phyloP scores from a whole-genome alignment of 2,113 vertebrate species.

The Conger conger region DNA sequence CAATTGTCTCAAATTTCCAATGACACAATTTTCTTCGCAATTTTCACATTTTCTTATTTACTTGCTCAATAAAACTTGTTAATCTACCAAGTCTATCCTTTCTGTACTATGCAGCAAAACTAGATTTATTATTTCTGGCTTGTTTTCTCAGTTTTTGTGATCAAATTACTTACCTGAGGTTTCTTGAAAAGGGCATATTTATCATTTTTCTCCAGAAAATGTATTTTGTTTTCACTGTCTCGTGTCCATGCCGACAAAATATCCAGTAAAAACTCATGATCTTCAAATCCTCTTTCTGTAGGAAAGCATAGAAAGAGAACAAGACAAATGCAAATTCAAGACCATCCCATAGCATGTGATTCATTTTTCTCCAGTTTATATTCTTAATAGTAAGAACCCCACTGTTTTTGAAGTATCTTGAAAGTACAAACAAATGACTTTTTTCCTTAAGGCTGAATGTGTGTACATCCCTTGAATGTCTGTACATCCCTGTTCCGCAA shows the following conservation, averaged over 20 bases:
- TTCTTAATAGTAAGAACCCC: too few relatives aligned
- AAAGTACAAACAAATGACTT: too few relatives aligned
- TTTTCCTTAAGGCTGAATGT: background rate
- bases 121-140: background rate
- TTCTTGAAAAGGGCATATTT: constrained; percentile 95
- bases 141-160: background rate
- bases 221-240: constrained; percentile 89
- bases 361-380: background rate
- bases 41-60: too few relatives aligned
- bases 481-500: too few relatives aligned
- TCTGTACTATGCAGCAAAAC: background rate
- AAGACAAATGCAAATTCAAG: background rate
- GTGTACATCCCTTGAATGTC: too few relatives aligned
- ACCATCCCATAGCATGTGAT: background rate
- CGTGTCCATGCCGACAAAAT: constrained; percentile 86
- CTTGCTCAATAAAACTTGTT: too few relatives aligned
- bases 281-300: constrained; percentile 92
- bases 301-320: background rate
- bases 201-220: constrained; percentile 82
- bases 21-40: background rate
- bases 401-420: too few relatives aligned
- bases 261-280: constrained; percentile 94
- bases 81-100: background rate
- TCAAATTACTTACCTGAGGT: constrained; percentile 82
- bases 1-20: background rate